Evolutionary conservation across 2,797 vertebrate genomes (phyloP).

Genomic region (Anabacerthia variegaticeps): DNA sequence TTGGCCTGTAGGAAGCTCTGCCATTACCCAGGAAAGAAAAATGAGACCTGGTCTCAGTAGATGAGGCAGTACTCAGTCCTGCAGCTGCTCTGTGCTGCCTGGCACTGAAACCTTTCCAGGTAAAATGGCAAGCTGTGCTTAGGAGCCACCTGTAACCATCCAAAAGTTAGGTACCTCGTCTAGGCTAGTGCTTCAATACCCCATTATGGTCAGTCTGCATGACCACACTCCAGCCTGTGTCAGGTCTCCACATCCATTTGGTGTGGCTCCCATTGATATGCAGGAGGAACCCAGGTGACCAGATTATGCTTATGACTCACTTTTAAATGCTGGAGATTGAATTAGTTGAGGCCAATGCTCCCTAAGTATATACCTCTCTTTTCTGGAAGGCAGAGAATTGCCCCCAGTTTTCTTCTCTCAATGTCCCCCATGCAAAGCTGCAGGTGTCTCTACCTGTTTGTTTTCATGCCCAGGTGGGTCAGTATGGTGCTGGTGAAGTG

Average conservation of each 20-base stretch:
- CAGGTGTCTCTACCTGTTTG: background rate
- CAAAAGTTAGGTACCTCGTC: background rate
- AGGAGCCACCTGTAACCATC: background rate
- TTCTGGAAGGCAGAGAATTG: background rate
- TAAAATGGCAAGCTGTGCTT: background rate
- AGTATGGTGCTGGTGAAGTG: background rate
- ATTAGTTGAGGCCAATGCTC: background rate
- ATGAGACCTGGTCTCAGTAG: background rate
- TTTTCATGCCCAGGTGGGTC: background rate
- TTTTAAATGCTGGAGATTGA: background rate
- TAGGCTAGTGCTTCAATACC: background rate
- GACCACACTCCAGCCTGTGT: background rate
- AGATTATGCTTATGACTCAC: background rate
- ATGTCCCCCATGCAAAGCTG: background rate
- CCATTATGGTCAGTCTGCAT: background rate
- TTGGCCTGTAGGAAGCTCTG: background rate
- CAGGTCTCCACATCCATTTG: background rate
- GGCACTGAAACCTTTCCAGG: background rate
- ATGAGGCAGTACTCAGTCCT: background rate
- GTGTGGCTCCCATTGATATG: background rate
- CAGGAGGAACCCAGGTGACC: background rate
- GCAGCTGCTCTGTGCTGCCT: background rate
- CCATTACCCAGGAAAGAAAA: background rate
- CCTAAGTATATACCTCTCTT: background rate
- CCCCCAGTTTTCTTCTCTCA: fast-evolving